These are phyloP conservation scores for Sceliomorpha sp. DNA, from an alignment of 2,888 invertebrate genomes.

Conservation along the genomic window DNA sequence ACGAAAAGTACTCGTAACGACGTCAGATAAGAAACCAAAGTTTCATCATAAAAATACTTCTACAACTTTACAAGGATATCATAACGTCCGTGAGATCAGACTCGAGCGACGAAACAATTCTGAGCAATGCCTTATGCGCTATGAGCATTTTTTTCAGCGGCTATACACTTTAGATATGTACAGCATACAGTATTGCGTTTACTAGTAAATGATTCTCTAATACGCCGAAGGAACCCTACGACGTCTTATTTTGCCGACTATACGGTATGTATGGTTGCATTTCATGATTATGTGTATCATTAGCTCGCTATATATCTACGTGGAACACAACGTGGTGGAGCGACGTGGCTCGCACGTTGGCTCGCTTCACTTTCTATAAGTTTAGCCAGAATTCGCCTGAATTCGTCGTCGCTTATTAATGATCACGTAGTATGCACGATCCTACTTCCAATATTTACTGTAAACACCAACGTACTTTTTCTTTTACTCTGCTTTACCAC, in stretches of 20 bases:
- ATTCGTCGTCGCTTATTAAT: constrained; percentile 55
- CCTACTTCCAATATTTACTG: constrained; percentile 67
- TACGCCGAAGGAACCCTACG: constrained; percentile 9
- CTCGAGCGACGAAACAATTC: constrained; percentile 53
- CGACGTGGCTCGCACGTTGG: constrained; percentile 75
- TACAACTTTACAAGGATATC: constrained; percentile 1
- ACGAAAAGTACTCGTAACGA: constrained; percentile 2
- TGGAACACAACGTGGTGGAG: constrained; percentile 75
- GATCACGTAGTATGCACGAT: constrained; percentile 49
- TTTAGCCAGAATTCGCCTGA: constrained; percentile 56
- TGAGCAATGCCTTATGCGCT: constrained; percentile 53
- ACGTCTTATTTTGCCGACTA: constrained; percentile 41
- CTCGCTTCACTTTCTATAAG: constrained; percentile 75
- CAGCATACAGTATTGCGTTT: constrained; percentile 58
- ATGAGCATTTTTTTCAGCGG: constrained; percentile 50
- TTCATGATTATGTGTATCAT: constrained; percentile 65
- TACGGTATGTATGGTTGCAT: constrained; percentile 47
- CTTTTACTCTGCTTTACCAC: constrained; percentile 47
- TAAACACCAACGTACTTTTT: constrained; percentile 70
- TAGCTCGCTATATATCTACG: constrained; percentile 71
- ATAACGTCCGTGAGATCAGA: constrained; percentile 34
- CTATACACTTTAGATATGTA: constrained; percentile 62
- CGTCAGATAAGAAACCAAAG: constrained; percentile 10
- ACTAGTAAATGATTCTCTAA: constrained; percentile 40
- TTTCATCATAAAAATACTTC: constrained; percentile 7